Evolutionary conservation across 2,797 vertebrate species (phyloP).

Genomic region (Chiloscyllium punctatum): DNA sequence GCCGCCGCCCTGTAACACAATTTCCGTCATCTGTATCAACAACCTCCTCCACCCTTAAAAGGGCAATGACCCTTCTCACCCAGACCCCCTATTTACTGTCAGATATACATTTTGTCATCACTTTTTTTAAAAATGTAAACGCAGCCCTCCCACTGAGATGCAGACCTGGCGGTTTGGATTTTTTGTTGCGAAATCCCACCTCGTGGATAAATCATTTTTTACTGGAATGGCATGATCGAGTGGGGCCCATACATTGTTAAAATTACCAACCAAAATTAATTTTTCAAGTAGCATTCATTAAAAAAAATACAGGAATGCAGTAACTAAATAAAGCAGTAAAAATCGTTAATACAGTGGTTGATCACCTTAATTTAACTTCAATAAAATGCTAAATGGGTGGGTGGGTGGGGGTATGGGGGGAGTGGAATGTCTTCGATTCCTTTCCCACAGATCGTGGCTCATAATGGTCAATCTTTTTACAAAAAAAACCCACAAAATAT

Average conservation of each 20-base stretch:
- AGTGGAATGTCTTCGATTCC: neutral
- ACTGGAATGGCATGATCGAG: neutral
- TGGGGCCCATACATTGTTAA: conserved; percentile 35
- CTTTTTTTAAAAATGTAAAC: neutral
- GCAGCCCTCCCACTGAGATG: neutral
- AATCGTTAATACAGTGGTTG: neutral
- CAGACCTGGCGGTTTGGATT: conserved; percentile 10
- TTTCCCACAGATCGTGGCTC: neutral
- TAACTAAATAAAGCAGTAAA: neutral
- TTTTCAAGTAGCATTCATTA: conserved; percentile 20
- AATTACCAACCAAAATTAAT: neutral
- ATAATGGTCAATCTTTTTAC: neutral
- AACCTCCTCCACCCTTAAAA: conserved; percentile 38
- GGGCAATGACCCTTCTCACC: conserved; percentile 25
- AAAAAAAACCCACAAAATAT: neutral
- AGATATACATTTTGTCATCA: conserved; percentile 3
- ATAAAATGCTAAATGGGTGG: neutral
- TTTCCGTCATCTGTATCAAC: conserved; percentile 38
- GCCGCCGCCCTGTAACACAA: conserved; percentile 38
- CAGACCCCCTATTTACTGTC: conserved; percentile 19
- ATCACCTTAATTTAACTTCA: neutral
- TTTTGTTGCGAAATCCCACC: conserved; percentile 9
- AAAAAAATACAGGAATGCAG: neutral
- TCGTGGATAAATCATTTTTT: neutral
- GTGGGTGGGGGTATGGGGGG: neutral